These are phyloP conservation scores for Potamarius usumacintae DNA, from an alignment of 2,113 vertebrate genomes.

Conservation along the genomic window DNA sequence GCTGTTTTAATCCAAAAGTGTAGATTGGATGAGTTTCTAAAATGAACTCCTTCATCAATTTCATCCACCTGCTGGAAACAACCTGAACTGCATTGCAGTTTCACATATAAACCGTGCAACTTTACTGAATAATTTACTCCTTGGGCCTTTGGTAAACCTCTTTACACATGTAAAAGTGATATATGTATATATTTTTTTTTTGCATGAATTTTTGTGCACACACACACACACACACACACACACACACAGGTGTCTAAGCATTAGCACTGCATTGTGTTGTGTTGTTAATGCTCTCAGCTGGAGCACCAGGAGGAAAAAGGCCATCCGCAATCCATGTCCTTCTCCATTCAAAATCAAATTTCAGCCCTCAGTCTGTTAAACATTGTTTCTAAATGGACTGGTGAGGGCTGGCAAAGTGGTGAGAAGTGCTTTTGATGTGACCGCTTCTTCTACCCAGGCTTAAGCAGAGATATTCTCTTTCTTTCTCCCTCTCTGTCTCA, in stretches of 20 bases:
- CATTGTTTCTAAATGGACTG: constrained; percentile 72
- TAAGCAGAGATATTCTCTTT: constrained; percentile 35
- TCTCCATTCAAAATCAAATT: constrained; percentile 79
- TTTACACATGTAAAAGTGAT: neutral
- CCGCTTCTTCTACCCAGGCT: constrained; percentile 47
- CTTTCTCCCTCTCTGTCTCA: constrained; percentile 35
- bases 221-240: neutral
- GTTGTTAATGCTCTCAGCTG: constrained; percentile 79
- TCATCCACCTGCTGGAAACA: constrained; percentile 61
- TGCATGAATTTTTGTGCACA: neutral
- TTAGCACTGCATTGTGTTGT: constrained; percentile 77
- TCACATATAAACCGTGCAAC: neutral
- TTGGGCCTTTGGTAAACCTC: neutral
- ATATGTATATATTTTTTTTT: neutral
- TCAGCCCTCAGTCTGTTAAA: constrained; percentile 59
- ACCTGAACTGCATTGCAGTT: constrained; percentile 46
- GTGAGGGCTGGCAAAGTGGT: constrained; percentile 63
- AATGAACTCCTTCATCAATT: constrained; percentile 32
- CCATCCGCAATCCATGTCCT: constrained; percentile 74
- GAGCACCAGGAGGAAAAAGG: constrained; percentile 71
- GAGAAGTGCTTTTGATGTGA: constrained; percentile 51
- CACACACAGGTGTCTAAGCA: constrained; percentile 59
- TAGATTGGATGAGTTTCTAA: neutral
- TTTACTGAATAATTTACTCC: neutral
- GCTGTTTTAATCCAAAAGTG: neutral